Evolutionary conservation across 2,797 vertebrate species (phyloP), one percentile per base, ranked within the genome.

Genomic region (Onychomys arenicola): DNA sequence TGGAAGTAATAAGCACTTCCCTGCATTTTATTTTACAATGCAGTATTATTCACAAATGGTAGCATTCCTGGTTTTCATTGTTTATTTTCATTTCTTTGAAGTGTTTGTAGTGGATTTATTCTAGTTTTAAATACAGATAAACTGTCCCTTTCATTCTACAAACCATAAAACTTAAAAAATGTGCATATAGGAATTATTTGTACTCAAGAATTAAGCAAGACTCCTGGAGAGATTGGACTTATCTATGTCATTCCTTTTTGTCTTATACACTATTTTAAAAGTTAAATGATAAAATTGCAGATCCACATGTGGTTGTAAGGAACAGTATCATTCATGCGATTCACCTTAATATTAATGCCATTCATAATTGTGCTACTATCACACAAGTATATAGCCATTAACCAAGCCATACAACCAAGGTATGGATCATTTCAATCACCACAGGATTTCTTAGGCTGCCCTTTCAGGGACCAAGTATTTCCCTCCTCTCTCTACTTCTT

Each of bases 1-100:
- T 83, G 40, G 89, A 96, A 97, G 57, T 92, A 92, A 86, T 92
- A 85, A 96, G 81, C 29, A 65, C 34, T 94, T 95, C 52, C 75
- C 82, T 69, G 34, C 49, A 77, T 89, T 91, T 93, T 82, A 65
- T 82, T 90, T 80, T 95, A 78, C 21, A 82, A 65, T 16, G 75
- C 77, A 6, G 0, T 87, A 49, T 78, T 95, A 96, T 65, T 93
- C 14, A 63, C 37, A 59, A 85, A 21, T 92, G 76, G 43, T 78
- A 90, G 40, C 76, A 13, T 46, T 87, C 76, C 49, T 57, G 13
- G 27, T 67, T 89, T 81, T 92, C 23, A 37, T 40, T 85, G 85
- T 71, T 80, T 43, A 40, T 67, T 82, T 75, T 61, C 43, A 81
- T 92, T 73, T 65, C 46, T 81, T 67, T 88, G 13, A 88, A n/a